These are phyloP conservation scores for Homalodisca vitripennis DNA, from an alignment of 1,140 invertebrate species.

Conservation along the genomic window DNA sequence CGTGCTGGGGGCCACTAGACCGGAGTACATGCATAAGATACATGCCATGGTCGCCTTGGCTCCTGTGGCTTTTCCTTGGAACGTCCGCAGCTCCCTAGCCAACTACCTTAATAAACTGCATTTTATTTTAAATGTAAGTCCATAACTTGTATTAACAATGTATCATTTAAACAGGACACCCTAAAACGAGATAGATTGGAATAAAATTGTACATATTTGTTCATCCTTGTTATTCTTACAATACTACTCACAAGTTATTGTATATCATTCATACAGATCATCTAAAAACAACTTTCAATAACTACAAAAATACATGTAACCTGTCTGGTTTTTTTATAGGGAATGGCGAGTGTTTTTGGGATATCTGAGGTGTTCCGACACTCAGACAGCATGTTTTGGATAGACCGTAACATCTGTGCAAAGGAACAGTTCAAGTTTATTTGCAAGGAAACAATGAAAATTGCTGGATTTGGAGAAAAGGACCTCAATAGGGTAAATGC, in stretches of 20 bases:
- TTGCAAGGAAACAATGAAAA: background rate
- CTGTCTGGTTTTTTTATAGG: constrained; percentile 46
- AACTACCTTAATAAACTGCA: no score
- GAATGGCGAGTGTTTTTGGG: constrained; percentile 46
- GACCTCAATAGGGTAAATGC: constrained; percentile 8
- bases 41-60: constrained; percentile 49
- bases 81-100: constrained; percentile 16
- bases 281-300: background rate
- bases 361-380: constrained; percentile 57
- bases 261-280: background rate
- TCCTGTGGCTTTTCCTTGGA: constrained; percentile 42
- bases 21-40: constrained; percentile 49
- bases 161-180: no score
- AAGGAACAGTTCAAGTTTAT: background rate
- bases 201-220: no score
- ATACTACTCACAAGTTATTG: background rate
- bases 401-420: constrained; percentile 21
- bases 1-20: constrained; percentile 51
- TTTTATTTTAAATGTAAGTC: no score
- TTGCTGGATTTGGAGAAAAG: background rate
- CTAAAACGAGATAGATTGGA: no score
- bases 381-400: constrained; percentile 47
- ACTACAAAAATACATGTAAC: background rate
- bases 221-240: no score
- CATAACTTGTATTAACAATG: no score